These are phyloP conservation scores for Spheniscus humboldti DNA, from an alignment of 2,797 vertebrate genomes.

Conservation along the genomic window DNA sequence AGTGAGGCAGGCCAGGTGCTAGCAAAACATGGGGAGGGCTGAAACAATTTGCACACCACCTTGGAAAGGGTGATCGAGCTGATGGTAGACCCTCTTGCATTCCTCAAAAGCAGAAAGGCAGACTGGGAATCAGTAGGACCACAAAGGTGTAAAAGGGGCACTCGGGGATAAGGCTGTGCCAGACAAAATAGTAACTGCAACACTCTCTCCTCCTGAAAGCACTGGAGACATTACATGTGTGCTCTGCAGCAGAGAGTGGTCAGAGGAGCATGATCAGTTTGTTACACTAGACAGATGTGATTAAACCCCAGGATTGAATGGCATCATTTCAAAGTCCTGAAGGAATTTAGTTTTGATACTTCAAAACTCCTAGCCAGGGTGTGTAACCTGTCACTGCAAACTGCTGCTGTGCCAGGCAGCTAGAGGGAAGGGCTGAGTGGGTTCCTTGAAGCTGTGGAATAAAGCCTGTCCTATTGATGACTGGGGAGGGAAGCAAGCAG, in stretches of 20 bases:
- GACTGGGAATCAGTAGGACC: background rate
- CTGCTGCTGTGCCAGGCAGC: background rate
- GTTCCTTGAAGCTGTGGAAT: background rate
- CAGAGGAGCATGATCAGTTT: background rate
- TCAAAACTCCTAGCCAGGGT: background rate
- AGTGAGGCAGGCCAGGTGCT: background rate
- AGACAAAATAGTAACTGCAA: background rate
- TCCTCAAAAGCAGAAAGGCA: background rate
- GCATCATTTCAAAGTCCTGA: background rate
- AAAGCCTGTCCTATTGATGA: background rate
- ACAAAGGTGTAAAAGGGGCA: background rate
- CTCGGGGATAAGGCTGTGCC: background rate
- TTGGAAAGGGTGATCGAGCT: background rate
- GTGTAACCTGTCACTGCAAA: background rate
- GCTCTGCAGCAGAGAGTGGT: background rate
- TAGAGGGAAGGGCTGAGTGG: background rate
- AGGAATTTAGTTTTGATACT: background rate
- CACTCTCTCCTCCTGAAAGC: background rate
- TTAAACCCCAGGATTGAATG: background rate
- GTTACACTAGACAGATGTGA: background rate
- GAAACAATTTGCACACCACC: background rate
- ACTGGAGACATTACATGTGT: background rate
- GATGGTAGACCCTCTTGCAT: background rate
- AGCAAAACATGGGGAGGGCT: background rate
- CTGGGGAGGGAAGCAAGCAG: background rate